A percentile compares a stretch with the other conserved stretches of the same genome.
Evolutionary conservation across 1,140 invertebrate species (phyloP).

Genomic region (Bursaphelenchus mucronatus): DNA sequence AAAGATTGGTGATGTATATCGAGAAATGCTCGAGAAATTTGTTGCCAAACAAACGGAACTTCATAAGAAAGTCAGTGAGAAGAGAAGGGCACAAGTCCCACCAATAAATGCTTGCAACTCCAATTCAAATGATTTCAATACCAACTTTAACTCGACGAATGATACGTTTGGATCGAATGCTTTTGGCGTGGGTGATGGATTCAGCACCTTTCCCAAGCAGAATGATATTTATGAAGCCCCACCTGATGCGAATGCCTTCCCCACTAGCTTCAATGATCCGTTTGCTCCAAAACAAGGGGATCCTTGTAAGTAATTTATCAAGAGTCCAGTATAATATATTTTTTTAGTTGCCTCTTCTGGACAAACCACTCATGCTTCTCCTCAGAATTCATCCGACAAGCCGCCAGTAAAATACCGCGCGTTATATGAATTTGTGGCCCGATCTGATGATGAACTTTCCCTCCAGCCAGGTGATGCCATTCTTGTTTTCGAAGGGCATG

Average conservation of each 20-base stretch:
- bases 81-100: constrained; percentile 6
- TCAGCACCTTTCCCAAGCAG: constrained; percentile 8
- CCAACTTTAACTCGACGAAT: background rate
- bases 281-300: background rate
- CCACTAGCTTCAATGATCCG: constrained; percentile 16
- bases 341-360: constrained; percentile 9
- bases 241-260: constrained; percentile 19
- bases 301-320: constrained; percentile 1
- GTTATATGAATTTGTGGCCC: constrained; percentile 84
- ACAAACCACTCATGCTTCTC: constrained; percentile 9
- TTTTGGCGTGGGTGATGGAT: constrained; percentile 25
- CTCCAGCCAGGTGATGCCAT: constrained; percentile 90
- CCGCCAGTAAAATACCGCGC: constrained; percentile 70
- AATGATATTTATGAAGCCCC: constrained; percentile 18
- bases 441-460: constrained; percentile 86
- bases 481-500: constrained; percentile 76
- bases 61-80: constrained; percentile 22
- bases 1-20: constrained; percentile 20
- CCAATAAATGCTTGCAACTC: background rate
- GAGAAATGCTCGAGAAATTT: constrained; percentile 18
- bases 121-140: constrained; percentile 10
- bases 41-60: constrained; percentile 18
- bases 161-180: constrained; percentile 25
- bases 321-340: constrained; percentile 4
- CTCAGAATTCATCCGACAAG: constrained; percentile 12